Conservation (phyloP, 2,113 vertebrate species). For the Ciconia maguari region DNA sequence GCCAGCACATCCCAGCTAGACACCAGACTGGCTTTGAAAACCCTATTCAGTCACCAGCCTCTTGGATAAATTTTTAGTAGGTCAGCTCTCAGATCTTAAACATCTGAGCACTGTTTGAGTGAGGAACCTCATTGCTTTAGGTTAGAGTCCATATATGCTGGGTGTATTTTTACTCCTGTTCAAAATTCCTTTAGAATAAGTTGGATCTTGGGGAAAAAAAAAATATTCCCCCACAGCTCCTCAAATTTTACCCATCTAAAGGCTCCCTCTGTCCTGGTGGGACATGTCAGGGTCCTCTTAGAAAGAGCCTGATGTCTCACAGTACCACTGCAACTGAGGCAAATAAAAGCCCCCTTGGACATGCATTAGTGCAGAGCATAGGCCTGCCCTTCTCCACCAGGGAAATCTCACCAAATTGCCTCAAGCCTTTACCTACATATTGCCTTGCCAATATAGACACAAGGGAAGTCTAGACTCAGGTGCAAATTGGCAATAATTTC, state of each 20-base stretch:
- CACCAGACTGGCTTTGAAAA: background rate
- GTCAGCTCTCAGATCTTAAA: background rate
- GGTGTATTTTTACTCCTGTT: background rate
- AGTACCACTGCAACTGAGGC: background rate
- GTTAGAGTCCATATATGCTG: background rate
- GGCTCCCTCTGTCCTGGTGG: background rate
- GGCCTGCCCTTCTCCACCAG: background rate
- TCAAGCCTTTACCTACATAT: rapidly evolving
- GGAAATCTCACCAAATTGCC: background rate
- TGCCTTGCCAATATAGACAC: background rate
- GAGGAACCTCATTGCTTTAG: background rate
- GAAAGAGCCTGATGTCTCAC: background rate
- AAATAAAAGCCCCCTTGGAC: background rate
- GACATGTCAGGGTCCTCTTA: background rate
- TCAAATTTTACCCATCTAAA: background rate
- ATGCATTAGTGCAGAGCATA: background rate
- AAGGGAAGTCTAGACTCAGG: background rate
- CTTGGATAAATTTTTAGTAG: background rate
- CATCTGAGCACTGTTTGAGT: background rate
- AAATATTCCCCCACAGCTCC: rapidly evolving
- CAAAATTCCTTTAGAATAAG: background rate
- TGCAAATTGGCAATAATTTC: background rate
- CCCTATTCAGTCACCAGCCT: background rate
- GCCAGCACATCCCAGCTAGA: background rate
- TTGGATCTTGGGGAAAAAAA: background rate